Evolutionary conservation across 2,888 invertebrate genomes (phyloP).

Genomic region (Pachliopta kotzebuea): DNA sequence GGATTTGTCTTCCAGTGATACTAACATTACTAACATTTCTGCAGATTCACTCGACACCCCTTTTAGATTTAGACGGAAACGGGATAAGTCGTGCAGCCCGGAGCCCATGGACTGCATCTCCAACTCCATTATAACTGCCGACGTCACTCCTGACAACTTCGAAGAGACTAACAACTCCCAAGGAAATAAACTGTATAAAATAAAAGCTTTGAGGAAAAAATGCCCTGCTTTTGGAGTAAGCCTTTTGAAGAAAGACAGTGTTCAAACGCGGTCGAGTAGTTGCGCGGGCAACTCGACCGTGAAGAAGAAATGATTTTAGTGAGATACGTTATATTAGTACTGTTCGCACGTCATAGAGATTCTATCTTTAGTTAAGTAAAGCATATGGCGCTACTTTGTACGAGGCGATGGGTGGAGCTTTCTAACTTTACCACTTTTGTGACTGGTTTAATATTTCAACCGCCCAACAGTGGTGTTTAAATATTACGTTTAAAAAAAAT

Average conservation of each 20-base stretch:
- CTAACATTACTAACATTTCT: slow-evolving; percentile 73
- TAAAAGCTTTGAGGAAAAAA: slow-evolving; percentile 72
- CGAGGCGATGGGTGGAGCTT: slow-evolving; percentile 48
- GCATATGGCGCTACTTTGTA: slow-evolving; percentile 53
- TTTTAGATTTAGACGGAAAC: slow-evolving; percentile 68
- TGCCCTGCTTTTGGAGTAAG: slow-evolving; percentile 67
- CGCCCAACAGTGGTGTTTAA: no score
- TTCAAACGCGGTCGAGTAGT: slow-evolving; percentile 73
- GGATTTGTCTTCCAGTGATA: slow-evolving; percentile 74
- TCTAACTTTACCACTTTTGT: slow-evolving; percentile 33
- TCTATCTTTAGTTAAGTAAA: slow-evolving; percentile 40
- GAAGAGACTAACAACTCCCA: slow-evolving; percentile 74
- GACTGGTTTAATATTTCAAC: slow-evolving; percentile 52
- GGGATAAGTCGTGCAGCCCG: slow-evolving; percentile 69
- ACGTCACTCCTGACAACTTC: slow-evolving; percentile 67
- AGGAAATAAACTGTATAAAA: slow-evolving; percentile 74
- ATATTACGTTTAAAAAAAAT: no score
- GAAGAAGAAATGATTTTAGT: slow-evolving; percentile 76
- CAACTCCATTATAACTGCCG: slow-evolving; percentile 65
- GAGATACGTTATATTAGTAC: slow-evolving; percentile 36
- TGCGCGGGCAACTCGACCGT: slow-evolving; percentile 64
- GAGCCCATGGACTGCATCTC: slow-evolving; percentile 73
- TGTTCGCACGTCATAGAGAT: slow-evolving; percentile 43
- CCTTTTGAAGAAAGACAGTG: slow-evolving; percentile 67
- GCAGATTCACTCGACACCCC: slow-evolving; percentile 71